Percentiles rank a stretch among this genome's conserved stretches.
Evolutionary conservation across 2,113 vertebrate species (phyloP).

Genomic region (Prionailurus viverrinus): DNA sequence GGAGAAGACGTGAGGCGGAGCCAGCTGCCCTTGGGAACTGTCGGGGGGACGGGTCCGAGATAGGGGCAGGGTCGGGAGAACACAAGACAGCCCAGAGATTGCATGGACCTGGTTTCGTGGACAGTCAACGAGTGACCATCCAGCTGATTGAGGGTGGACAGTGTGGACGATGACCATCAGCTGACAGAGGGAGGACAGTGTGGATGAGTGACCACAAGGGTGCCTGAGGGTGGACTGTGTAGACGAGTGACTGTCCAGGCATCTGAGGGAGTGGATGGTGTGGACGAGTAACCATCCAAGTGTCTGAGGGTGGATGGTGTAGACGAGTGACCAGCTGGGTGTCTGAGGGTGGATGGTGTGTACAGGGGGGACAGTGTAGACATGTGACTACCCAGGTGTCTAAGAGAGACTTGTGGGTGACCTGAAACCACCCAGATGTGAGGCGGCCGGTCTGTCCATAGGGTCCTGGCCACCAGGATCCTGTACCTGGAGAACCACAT

Average conservation of each 20-base stretch:
- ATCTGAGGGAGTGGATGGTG: too few relatives aligned
- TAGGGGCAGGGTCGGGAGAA: neutral
- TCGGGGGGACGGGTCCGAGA: accelerated
- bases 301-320: too few relatives aligned
- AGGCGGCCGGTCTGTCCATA: neutral
- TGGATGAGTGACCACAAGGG: too few relatives aligned
- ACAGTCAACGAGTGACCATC: neutral
- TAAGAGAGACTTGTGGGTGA: neutral
- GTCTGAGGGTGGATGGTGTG: neutral
- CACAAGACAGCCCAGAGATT: neutral
- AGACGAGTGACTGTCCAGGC: neutral
- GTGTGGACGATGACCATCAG: neutral
- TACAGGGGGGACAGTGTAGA: too few relatives aligned
- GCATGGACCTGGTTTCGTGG: accelerated
- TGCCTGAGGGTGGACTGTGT: neutral
- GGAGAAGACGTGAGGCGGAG: neutral
- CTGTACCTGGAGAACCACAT: accelerated
- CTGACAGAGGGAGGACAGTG: neutral
- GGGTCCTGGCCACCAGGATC: neutral
- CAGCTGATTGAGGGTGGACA: too few relatives aligned
- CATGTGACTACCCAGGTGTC: neutral
- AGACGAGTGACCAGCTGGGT: too few relatives aligned
- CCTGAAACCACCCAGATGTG: neutral
- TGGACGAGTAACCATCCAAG: too few relatives aligned
- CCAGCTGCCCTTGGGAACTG: neutral